Base-by-base conservation (phyloP, 2,113 vertebrate species). In the Chlamydotis undulata region DNA sequence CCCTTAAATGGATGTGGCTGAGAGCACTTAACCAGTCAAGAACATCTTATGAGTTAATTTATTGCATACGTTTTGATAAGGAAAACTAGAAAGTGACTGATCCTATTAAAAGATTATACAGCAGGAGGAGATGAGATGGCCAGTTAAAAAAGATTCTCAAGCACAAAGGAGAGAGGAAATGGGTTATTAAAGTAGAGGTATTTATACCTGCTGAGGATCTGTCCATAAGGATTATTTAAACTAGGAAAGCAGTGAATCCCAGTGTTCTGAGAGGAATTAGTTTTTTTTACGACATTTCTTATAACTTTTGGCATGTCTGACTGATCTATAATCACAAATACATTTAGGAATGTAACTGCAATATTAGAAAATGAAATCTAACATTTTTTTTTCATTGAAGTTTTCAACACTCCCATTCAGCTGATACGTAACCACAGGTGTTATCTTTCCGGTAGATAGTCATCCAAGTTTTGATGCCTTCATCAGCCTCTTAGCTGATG, bases 21-120 rank as follows among this genome's bases (percentile, higher is more conserved):
- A 90, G 67, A 86, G 67, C 18, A 88, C 16, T 95, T 83, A 88
- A 22, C 8, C n/a, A 35, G 63, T 52, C 75, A 82, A 74, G 53
- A 91, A 59, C 28, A 69, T 60, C 35, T 61, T 73, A 45, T 2
- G 3, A 74, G n/a, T 91, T 93, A 77, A 80, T 37, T 93, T 80
- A 80, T 43, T 80, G 37, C 78, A 59, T 29, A 90, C 35, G 41
- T 65, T 90, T 83, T 88, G 49, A 67, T 63, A 73, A 83, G 14
- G 1, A 69, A 73, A 92, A 87, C 4, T 29, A 87, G 49, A 91
- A 95, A 77, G 82, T 79, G 6, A 31, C 63, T 77, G 63, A 94
- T 18, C 55, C 33, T 90, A 43, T 92, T 94, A 96, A 96, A 94
- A 91, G 87, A 94, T 95, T 91, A 95, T 90, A 45, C 87, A 90